A percentile compares a stretch with the other conserved stretches of the same genome.
Evolutionary conservation across 2,888 invertebrate species (phyloP).

Genomic region (Synanthedon formicaeformis): DNA sequence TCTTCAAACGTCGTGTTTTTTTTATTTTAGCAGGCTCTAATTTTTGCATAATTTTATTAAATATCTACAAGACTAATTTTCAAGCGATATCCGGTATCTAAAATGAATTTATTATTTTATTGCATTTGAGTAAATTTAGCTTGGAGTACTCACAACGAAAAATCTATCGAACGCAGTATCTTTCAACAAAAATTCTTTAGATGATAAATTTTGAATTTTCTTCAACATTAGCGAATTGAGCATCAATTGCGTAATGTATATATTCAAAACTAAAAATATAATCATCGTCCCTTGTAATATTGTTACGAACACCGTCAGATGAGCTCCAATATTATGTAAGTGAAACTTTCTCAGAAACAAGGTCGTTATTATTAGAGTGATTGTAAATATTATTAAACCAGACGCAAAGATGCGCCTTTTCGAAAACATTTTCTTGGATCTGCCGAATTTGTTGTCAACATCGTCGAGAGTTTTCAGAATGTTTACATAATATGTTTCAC

Average conservation of each 20-base stretch:
- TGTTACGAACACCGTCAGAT: background rate
- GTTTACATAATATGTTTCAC: background rate
- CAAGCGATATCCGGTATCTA: no score
- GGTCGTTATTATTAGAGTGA: background rate
- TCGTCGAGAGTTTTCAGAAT: background rate
- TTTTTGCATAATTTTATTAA: background rate
- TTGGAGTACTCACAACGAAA: background rate
- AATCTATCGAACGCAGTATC: background rate
- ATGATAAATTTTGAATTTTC: background rate
- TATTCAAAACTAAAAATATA: background rate
- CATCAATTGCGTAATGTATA: background rate
- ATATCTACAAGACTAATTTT: background rate
- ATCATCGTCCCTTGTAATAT: background rate
- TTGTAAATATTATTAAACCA: background rate
- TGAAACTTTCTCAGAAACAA: background rate
- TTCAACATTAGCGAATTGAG: background rate
- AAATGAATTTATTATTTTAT: no score
- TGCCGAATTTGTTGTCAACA: background rate
- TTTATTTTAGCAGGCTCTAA: no score
- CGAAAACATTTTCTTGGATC: background rate
- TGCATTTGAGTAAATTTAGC: no score
- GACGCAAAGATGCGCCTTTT: background rate
- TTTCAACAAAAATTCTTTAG: slow-evolving; percentile 1
- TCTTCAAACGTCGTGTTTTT: no score
- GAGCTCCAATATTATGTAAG: background rate